phyloP scores from a whole-genome alignment of 2,113 vertebrate species.

The Notothenia coriiceps region DNA sequence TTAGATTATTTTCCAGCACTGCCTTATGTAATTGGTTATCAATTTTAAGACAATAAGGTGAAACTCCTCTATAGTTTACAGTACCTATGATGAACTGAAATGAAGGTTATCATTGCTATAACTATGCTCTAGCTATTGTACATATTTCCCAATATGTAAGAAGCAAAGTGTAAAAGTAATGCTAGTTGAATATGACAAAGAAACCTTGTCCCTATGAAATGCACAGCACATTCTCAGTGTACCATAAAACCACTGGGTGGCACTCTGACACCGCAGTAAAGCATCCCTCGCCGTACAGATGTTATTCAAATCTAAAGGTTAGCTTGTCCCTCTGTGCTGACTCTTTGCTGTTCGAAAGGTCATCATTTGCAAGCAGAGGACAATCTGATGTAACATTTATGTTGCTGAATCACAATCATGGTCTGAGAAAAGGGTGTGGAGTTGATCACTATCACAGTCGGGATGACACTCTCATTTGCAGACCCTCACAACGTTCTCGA shows the following conservation, averaged over 20 bases:
- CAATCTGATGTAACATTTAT: slow-evolving; percentile 69
- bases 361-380: slow-evolving; percentile 63
- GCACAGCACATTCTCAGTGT: not conserved
- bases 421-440: slow-evolving; percentile 9
- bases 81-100: too few relatives aligned
- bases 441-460: slow-evolving; percentile 55
- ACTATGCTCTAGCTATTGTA: too few relatives aligned
- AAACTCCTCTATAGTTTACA: too few relatives aligned
- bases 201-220: not conserved
- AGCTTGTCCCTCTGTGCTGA: slow-evolving; percentile 51
- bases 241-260: slow-evolving; percentile 68
- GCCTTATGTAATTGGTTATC: too few relatives aligned
- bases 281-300: slow-evolving; percentile 35
- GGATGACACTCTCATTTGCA: slow-evolving; percentile 28
- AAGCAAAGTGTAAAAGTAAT: not conserved
- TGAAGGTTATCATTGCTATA: too few relatives aligned
- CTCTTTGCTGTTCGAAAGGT: slow-evolving; percentile 67
- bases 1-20: too few relatives aligned
- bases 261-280: slow-evolving; percentile 63
- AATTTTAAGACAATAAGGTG: too few relatives aligned
- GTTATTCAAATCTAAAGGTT: slow-evolving; percentile 64
- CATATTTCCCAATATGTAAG: not conserved
- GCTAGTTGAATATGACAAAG: not conserved
- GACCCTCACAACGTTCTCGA: slow-evolving; percentile 3
- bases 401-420: slow-evolving; percentile 54